Conservation (phyloP, 2,888 invertebrate species). For the Peribatodes rhomboidaria region DNA sequence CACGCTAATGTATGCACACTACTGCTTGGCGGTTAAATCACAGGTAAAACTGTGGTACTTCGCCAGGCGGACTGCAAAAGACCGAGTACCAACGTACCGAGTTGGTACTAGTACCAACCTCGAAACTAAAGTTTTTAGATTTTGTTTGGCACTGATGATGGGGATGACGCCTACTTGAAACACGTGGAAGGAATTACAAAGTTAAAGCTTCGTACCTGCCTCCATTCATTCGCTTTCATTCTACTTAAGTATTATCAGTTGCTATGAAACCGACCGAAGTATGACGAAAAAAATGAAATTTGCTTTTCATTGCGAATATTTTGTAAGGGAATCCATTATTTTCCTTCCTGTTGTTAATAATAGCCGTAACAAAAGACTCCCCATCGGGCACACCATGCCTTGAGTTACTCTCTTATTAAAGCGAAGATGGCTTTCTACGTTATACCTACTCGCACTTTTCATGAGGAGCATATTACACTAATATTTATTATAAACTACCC, state of each 20-base stretch:
- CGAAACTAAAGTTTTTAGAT: too few relatives aligned
- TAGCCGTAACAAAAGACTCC: slow-evolving; percentile 20
- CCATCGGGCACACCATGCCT: slow-evolving; percentile 24
- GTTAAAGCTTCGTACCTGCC: background rate
- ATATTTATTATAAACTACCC: too few relatives aligned
- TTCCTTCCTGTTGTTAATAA: slow-evolving; percentile 27
- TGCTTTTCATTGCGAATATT: slow-evolving; percentile 10
- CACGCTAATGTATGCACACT: too few relatives aligned
- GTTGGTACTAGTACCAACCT: too few relatives aligned
- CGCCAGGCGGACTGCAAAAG: too few relatives aligned
- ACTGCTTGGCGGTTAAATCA: too few relatives aligned
- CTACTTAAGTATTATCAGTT: background rate
- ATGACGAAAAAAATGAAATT: slow-evolving; percentile 2
- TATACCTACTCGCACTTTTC: background rate
- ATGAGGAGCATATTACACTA: too few relatives aligned
- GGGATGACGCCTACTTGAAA: background rate
- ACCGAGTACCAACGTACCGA: too few relatives aligned
- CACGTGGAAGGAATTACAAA: background rate
- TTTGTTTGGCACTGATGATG: too few relatives aligned
- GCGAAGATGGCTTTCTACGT: background rate
- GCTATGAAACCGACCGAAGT: background rate
- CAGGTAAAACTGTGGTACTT: too few relatives aligned
- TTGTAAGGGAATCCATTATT: slow-evolving; percentile 20
- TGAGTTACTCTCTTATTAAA: slow-evolving; percentile 13
- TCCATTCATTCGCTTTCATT: background rate